Percentiles rank a stretch among this genome's conserved stretches.
Evolutionary conservation across 2,113 vertebrate species (phyloP).

Genomic region (Pituophis catenifer): DNA sequence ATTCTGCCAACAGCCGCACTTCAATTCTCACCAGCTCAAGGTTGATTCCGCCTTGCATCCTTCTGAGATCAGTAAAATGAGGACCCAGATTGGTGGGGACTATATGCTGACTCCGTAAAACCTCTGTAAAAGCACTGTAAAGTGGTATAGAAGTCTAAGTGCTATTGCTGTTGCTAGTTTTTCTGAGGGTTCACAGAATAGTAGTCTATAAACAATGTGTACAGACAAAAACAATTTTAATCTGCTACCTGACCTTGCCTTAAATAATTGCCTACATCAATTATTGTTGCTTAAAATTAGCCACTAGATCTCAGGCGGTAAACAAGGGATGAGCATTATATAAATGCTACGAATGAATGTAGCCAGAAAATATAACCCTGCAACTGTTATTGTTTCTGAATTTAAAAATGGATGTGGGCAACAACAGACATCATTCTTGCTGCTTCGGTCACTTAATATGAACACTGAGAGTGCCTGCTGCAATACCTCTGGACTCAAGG

Average conservation of each 20-base stretch:
- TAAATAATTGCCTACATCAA: too few relatives aligned
- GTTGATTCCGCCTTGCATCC: too few relatives aligned
- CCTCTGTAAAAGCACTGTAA: too few relatives aligned
- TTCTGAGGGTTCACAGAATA: not conserved
- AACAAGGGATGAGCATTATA: not conserved
- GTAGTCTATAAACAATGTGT: not conserved
- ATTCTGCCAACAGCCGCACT: too few relatives aligned
- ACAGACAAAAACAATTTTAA: not conserved
- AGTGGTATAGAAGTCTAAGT: too few relatives aligned
- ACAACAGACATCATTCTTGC: not conserved
- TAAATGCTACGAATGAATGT: not conserved
- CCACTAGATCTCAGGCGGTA: not conserved
- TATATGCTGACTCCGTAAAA: too few relatives aligned
- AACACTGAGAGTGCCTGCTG: not conserved
- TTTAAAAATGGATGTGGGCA: not conserved
- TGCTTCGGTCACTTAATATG: not conserved
- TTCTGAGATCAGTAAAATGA: too few relatives aligned
- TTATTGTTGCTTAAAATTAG: not conserved
- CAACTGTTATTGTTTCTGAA: not conserved
- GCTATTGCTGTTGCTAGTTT: not conserved
- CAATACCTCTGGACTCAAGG: conserved; percentile 74
- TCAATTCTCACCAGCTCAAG: too few relatives aligned
- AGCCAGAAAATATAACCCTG: not conserved
- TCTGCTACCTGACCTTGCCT: not conserved
- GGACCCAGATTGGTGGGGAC: too few relatives aligned